A percentile compares a stretch with the other conserved stretches of the same genome.
These are phyloP conservation scores for Deilephila elpenor DNA, from an alignment of 2,888 invertebrate genomes.

Conservation along the genomic window DNA sequence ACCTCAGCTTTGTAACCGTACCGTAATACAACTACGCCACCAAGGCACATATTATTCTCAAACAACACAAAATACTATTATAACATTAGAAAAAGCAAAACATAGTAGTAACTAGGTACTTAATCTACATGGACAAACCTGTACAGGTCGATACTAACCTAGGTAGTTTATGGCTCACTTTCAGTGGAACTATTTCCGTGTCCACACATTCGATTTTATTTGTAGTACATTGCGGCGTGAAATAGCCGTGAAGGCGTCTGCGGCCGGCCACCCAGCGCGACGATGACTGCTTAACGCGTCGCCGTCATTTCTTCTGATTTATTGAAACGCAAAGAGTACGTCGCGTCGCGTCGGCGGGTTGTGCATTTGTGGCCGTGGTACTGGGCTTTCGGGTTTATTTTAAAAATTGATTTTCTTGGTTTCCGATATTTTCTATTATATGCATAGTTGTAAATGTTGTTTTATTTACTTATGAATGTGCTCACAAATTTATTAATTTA, in stretches of 20 bases:
- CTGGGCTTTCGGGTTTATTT: not conserved
- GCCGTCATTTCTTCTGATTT: conserved; percentile 82
- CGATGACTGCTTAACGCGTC: conserved; percentile 78
- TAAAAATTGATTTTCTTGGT: not conserved
- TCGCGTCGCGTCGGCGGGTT: conserved; percentile 54
- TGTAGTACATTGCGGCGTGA: conserved; percentile 70
- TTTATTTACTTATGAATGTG: too few species aligned
- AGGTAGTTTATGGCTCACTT: conserved; percentile 49
- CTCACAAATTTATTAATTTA: too few species aligned
- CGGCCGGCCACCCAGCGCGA: conserved; percentile 78
- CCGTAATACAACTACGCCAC: too few species aligned
- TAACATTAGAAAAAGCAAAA: not conserved
- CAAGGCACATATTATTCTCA: too few species aligned
- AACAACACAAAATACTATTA: not conserved
- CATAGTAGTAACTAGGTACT: not conserved
- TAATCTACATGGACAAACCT: not conserved
- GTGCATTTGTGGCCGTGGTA: conserved; percentile 48
- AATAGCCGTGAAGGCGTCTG: conserved; percentile 77
- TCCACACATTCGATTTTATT: conserved; percentile 66
- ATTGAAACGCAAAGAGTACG: conserved; percentile 71
- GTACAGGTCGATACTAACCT: conserved; percentile 1
- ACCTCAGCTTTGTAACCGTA: too few species aligned
- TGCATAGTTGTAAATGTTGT: too few species aligned
- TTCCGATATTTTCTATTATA: too few species aligned
- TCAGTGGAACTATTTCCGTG: conserved; percentile 63